Percentiles rank a stretch among this genome's conserved stretches.
Conservation (phyloP, 1,140 invertebrate genomes). For the Pogonomyrmex barbatus region DNA sequence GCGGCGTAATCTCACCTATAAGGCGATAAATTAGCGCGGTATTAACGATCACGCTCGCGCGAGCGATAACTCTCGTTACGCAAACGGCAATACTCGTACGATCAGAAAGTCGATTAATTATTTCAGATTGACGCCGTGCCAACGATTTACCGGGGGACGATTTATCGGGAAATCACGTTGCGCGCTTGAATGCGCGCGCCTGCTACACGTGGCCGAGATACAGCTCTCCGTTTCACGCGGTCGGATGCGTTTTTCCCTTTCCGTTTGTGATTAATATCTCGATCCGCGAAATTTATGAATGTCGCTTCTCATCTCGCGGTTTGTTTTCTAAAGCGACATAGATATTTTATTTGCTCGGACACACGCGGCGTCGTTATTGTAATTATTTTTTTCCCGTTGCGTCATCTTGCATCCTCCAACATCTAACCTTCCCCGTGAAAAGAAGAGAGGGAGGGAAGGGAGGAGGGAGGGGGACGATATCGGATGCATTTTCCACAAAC, state of each 20-base stretch:
- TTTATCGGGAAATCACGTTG: conserved; percentile 61
- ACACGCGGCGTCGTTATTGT: neutral
- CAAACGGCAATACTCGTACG: conserved; percentile 46
- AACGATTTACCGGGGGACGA: conserved; percentile 66
- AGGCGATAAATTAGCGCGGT: conserved; percentile 70
- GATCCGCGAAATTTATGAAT: conserved; percentile 63
- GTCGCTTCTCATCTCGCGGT: neutral
- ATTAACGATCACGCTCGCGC: conserved; percentile 67
- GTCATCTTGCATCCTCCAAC: neutral
- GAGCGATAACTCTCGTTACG: conserved; percentile 65
- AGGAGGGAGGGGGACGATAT: too few species aligned
- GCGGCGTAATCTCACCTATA: conserved; percentile 51
- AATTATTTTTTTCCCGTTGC: conserved; percentile 1
- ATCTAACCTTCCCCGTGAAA: neutral
- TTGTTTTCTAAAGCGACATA: conserved; percentile 25
- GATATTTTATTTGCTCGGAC: neutral
- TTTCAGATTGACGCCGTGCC: conserved; percentile 64
- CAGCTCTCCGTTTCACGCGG: conserved; percentile 32
- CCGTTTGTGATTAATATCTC: conserved; percentile 38
- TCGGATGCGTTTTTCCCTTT: conserved; percentile 12
- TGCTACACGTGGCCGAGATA: conserved; percentile 25
- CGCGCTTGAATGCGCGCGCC: conserved; percentile 62
- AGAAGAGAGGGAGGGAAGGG: too few species aligned
- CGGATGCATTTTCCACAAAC: too few species aligned
- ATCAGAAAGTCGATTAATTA: conserved; percentile 69